Evolutionary conservation across 2,797 vertebrate species (phyloP), one percentile per base, ranked within the genome.

Genomic region (Myotis planiceps): DNA sequence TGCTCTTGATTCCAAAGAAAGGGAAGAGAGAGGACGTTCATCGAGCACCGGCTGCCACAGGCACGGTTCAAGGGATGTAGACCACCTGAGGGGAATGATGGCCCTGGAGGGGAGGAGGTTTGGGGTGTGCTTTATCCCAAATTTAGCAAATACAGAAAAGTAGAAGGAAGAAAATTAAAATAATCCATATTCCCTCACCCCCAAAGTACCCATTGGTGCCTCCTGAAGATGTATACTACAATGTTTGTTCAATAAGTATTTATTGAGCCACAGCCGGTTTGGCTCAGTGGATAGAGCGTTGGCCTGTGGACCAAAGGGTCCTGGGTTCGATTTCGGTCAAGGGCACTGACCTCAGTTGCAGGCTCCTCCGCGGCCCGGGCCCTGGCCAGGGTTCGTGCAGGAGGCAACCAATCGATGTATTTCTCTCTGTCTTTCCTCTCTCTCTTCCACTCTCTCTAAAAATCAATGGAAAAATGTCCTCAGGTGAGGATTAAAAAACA

Each of bases 101-200:
- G 6, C n/a, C 27, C 45, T 13, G 6, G 42, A 65, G 8, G 29
- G 55, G 58, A 89, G 65, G 65, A 87, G 7, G 53, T 68, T 94
- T 86, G 80, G 60, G 12, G 15, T 72, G 88, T 85, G 16, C 27
- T 88, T 92, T 95, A 60, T 68, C 58, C 55, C 75, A 92, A 87
- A 80, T 53, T 23, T 39, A 69, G 90, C 39, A 80, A 87, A 53
- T 74, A 45, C 68, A 80, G 51, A 80, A 63, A 79, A 71, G 34
- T 8, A 37, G 85, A 66, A 78, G 55, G 51, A 78, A 71, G 66
- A n/a, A 92, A 75, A 90, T 49, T 6, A 69, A 94, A 96, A 58
- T 53, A 68, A 88, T 29, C 14, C 2, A 5, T 47, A 34, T 79
- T 39, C 86, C 45, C 27, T 71, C 32, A 72, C 32, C 9, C 75